A percentile compares a stretch with the other conserved stretches of the same genome.
Conservation (phyloP, 2,888 invertebrate species). For the Luperina nickerlii region DNA sequence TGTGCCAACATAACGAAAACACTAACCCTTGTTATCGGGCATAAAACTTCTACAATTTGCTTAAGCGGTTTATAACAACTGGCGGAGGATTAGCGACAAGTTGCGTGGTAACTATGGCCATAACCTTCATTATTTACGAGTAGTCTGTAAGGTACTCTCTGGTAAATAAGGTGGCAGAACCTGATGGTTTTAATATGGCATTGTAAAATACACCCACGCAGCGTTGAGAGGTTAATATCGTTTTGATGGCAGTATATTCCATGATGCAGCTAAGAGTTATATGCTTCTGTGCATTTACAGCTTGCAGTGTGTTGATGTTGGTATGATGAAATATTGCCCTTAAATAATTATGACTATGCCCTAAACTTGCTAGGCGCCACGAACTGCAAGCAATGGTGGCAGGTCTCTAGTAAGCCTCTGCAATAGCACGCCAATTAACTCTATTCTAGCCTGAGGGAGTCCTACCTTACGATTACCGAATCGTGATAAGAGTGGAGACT, state of each 20-base stretch:
- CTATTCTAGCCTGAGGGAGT: not conserved
- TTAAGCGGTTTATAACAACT: constrained; percentile 66
- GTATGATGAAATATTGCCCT: not conserved
- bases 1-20: constrained; percentile 39
- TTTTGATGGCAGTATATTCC: constrained; percentile 24
- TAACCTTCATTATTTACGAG: constrained; percentile 70
- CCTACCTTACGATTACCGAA: not conserved
- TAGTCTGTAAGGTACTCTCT: constrained; percentile 46
- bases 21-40: constrained; percentile 48
- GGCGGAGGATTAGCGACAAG: constrained; percentile 53
- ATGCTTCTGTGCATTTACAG: not conserved
- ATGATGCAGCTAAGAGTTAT: not conserved
- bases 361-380: not conserved
- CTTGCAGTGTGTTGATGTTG: not conserved
- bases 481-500: not conserved
- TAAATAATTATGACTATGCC: not conserved
- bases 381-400: not conserved
- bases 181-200: constrained; percentile 52
- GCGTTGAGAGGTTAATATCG: constrained; percentile 33
- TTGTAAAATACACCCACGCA: constrained; percentile 52
- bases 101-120: constrained; percentile 64
- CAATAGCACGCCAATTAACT: not conserved
- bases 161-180: constrained; percentile 61
- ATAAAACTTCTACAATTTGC: constrained; percentile 65
- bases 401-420: not conserved